A percentile compares a stretch with the other conserved stretches of the same genome.
Conservation (phyloP, 2,797 vertebrate genomes). For the Platyrinchus mystaceus region DNA sequence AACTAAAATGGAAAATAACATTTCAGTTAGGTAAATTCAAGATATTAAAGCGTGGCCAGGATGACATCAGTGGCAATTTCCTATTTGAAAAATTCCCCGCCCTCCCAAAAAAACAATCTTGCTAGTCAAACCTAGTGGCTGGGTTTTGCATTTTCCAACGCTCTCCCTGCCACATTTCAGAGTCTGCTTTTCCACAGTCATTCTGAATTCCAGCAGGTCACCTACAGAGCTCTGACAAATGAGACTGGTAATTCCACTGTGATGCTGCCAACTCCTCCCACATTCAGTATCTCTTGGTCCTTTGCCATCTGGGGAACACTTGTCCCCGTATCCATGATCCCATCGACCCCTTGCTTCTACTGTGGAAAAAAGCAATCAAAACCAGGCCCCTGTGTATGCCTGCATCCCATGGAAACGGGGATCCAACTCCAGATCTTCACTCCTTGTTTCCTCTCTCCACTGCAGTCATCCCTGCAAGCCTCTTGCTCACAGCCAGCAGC, state of each 20-base stretch:
- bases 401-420: not conserved
- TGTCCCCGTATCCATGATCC: rapidly evolving
- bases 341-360: not conserved
- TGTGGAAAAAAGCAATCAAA: not conserved
- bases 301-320: not conserved
- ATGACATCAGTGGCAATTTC: not conserved
- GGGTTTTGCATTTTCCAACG: not conserved
- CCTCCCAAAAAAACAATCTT: not conserved
- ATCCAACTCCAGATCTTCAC: not conserved
- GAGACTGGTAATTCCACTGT: not conserved
- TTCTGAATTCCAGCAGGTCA: not conserved
- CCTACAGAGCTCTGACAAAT: not conserved
- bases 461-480: rapidly evolving
- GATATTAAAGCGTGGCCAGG: not conserved
- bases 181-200: not conserved
- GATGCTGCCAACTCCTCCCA: not conserved
- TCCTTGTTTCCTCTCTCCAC: not conserved
- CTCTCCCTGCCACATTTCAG: not conserved
- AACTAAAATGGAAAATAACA: not conserved
- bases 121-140: not conserved
- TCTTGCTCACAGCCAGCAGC: not conserved
- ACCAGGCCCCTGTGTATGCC: rapidly evolving
- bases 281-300: not conserved
- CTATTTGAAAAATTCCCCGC: not conserved
- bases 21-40: not conserved